Percentiles rank a stretch among this genome's conserved stretches.
Evolutionary conservation across 2,113 vertebrate species (phyloP).

Genomic region (Spheniscus mendiculus): DNA sequence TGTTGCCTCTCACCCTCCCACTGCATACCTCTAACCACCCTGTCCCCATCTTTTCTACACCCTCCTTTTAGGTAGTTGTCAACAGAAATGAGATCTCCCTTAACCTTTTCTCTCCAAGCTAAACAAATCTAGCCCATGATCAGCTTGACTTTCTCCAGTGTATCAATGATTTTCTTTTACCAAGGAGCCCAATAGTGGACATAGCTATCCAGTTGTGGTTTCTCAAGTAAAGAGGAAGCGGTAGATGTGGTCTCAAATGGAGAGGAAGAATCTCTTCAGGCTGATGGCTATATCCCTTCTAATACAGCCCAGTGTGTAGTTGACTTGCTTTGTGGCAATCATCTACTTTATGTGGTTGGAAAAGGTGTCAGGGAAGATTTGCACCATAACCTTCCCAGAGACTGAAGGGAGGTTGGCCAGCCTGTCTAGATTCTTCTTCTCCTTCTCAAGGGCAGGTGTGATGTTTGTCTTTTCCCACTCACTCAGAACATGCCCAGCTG

Average conservation of each 20-base stretch:
- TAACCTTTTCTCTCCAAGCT: background rate
- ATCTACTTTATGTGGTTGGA: background rate
- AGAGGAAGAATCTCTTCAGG: background rate
- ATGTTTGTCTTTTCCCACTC: background rate
- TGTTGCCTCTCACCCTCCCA: background rate
- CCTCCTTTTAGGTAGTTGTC: background rate
- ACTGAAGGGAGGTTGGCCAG: background rate
- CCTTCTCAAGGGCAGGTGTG: background rate
- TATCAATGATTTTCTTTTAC: background rate
- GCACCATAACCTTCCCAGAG: background rate
- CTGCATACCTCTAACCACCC: background rate
- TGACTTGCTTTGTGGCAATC: background rate
- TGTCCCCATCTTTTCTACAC: background rate
- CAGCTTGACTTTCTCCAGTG: background rate
- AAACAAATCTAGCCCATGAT: background rate
- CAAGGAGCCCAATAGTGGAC: background rate
- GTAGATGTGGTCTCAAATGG: background rate
- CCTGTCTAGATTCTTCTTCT: background rate
- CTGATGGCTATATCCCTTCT: background rate
- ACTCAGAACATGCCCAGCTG: background rate
- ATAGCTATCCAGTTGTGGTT: background rate
- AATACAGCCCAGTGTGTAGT: too few species aligned
- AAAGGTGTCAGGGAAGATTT: background rate
- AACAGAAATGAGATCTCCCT: background rate
- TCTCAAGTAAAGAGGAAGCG: background rate